phyloP scores from a whole-genome alignment of 2,797 vertebrate species.

The Orestias chungarensis region DNA sequence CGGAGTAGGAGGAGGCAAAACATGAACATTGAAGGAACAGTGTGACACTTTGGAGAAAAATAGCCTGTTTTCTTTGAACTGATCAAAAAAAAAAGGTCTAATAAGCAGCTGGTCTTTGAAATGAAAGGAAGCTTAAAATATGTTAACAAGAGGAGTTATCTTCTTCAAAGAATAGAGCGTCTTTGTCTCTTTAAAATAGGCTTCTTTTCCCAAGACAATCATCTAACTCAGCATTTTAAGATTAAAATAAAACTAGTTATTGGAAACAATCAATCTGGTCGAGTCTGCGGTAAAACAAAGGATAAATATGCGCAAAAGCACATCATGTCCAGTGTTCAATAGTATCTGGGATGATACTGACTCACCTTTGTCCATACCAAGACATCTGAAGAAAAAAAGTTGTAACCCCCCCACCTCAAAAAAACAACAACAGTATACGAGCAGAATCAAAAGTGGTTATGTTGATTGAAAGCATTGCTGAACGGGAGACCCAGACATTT shows the following conservation, averaged over 20 bases:
- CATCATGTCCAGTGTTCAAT: background rate
- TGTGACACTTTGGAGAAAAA: conserved; percentile 18
- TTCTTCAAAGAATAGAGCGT: background rate
- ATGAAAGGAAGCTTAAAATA: background rate
- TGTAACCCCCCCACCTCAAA: no score
- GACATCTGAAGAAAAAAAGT: background rate
- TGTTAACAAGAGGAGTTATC: background rate
- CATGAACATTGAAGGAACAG: conserved; percentile 13
- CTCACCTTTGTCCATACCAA: background rate
- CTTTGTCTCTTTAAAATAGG: background rate
- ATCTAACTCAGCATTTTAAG: background rate
- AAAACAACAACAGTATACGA: no score
- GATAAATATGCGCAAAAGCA: background rate
- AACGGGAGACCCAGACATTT: no score
- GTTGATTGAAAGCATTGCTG: no score
- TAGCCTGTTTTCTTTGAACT: background rate
- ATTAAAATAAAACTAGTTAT: background rate
- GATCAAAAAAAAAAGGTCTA: conserved; percentile 1
- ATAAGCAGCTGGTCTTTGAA: background rate
- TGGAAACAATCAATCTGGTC: background rate
- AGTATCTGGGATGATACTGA: background rate
- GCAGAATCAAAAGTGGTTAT: no score
- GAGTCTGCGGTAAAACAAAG: background rate
- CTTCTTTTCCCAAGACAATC: background rate
- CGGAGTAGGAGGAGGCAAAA: conserved; percentile 17